Evolutionary conservation across 2,113 vertebrate genomes (phyloP).

Genomic region (Sinosuthora webbiana): DNA sequence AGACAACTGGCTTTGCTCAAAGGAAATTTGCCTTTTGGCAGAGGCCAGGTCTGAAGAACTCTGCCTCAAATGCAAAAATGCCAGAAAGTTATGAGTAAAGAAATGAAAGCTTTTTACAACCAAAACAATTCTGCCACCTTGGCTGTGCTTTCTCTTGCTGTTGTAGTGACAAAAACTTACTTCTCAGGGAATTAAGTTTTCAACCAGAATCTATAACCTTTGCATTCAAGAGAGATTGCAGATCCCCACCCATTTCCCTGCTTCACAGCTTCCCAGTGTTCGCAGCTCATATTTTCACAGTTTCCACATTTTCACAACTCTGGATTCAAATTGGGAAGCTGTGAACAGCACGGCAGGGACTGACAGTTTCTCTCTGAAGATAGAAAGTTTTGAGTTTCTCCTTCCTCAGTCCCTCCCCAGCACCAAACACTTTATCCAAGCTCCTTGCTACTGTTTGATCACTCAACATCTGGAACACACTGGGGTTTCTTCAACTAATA

Average conservation of each 20-base stretch:
- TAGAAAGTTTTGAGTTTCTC: not conserved
- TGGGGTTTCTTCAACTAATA: not conserved
- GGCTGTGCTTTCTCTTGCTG: not conserved
- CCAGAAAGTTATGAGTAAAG: not conserved
- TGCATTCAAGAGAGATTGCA: not conserved
- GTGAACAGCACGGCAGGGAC: conserved; percentile 8
- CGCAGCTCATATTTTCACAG: conserved; percentile 51
- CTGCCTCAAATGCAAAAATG: not conserved
- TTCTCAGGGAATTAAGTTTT: not conserved
- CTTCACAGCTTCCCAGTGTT: conserved; percentile 33
- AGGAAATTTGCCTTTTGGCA: not conserved
- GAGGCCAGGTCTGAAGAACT: not conserved
- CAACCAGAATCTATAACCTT: not conserved
- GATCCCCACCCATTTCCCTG: not conserved
- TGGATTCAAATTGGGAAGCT: conserved; percentile 48
- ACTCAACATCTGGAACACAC: not conserved
- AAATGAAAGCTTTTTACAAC: not conserved
- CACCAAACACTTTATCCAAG: not conserved
- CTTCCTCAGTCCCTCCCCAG: not conserved
- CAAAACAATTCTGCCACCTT: not conserved
- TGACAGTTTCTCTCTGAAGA: not conserved
- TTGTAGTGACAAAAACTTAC: not conserved
- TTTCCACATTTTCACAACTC: conserved; percentile 35
- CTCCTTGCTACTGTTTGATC: not conserved
- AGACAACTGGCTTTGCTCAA: not conserved